A percentile compares a stretch with the other conserved stretches of the same genome.
Conservation (phyloP, 2,888 invertebrate species). For the Eupithecia subumbrata region DNA sequence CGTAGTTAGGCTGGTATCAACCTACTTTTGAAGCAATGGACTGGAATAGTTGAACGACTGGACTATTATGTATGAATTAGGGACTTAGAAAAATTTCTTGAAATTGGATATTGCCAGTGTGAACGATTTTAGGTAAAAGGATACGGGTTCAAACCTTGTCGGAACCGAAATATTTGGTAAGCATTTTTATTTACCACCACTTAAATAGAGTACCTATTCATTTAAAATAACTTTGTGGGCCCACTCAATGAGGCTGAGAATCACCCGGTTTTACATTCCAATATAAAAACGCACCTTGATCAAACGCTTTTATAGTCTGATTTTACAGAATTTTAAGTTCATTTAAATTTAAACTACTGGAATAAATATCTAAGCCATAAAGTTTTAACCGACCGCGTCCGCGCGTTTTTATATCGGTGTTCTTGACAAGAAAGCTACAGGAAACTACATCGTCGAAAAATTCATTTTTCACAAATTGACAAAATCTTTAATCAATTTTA, state of each 20-base stretch:
- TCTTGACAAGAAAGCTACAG: background rate
- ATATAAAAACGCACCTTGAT: background rate
- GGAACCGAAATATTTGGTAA: background rate
- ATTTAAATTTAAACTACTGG: background rate
- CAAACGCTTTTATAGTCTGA: background rate
- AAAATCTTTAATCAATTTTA: slow-evolving; percentile 40
- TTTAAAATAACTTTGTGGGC: background rate
- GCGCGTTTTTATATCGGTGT: background rate
- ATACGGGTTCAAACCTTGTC: background rate
- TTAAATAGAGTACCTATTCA: background rate
- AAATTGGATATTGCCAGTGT: background rate
- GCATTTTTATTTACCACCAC: background rate
- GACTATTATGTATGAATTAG: background rate
- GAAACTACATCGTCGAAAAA: background rate
- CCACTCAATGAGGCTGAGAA: slow-evolving; percentile 4
- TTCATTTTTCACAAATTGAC: background rate
- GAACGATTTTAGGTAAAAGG: background rate
- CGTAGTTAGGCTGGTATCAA: background rate
- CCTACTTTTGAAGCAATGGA: background rate
- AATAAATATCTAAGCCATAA: background rate
- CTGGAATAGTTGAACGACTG: background rate
- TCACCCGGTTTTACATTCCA: background rate
- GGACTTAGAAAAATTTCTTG: background rate
- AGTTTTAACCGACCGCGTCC: background rate
- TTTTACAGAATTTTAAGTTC: background rate